Conservation (phyloP, 2,888 invertebrate genomes). For the Hypselothyrea guttata region DNA sequence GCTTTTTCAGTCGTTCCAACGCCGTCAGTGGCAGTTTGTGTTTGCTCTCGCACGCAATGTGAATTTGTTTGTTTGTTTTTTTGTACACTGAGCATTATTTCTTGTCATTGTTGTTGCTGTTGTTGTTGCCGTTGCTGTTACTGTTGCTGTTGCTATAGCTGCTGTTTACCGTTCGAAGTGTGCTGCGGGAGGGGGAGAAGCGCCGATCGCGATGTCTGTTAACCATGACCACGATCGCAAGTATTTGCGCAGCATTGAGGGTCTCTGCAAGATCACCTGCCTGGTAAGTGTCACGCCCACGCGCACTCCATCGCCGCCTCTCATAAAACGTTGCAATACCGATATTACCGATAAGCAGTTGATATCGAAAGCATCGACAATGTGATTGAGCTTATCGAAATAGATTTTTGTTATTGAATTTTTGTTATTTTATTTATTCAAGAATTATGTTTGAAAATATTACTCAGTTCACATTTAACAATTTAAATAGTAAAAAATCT, state of each 20-base stretch:
- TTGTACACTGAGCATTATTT: constrained; percentile 9
- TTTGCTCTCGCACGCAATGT: constrained; percentile 52
- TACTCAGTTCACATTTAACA: too few species aligned
- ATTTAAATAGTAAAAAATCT: too few species aligned
- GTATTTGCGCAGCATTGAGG: constrained; percentile 64
- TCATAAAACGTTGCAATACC: too few species aligned
- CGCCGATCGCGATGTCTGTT: constrained; percentile 38
- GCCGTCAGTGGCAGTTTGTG: constrained; percentile 46
- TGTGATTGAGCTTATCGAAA: too few species aligned
- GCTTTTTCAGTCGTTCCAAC: constrained; percentile 35
- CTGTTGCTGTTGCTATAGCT: constrained; percentile 6
- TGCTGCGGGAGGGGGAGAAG: constrained; percentile 1
- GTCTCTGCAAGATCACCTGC: constrained; percentile 60
- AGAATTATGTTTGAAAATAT: too few species aligned
- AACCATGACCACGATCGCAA: constrained; percentile 52
- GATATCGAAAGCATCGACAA: too few species aligned
- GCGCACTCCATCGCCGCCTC: too few species aligned
- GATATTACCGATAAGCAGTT: too few species aligned
- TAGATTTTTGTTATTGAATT: too few species aligned
- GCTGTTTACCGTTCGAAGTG: constrained; percentile 9
- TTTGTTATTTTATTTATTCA: too few species aligned
- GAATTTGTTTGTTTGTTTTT: constrained; percentile 20
- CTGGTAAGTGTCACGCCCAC: constrained; percentile 53
- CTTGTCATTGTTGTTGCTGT: constrained; percentile 12
- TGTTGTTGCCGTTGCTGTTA: not conserved